Base-by-base conservation (phyloP, 2,797 vertebrate species). In the Heteromormyrus szaboi region DNA sequence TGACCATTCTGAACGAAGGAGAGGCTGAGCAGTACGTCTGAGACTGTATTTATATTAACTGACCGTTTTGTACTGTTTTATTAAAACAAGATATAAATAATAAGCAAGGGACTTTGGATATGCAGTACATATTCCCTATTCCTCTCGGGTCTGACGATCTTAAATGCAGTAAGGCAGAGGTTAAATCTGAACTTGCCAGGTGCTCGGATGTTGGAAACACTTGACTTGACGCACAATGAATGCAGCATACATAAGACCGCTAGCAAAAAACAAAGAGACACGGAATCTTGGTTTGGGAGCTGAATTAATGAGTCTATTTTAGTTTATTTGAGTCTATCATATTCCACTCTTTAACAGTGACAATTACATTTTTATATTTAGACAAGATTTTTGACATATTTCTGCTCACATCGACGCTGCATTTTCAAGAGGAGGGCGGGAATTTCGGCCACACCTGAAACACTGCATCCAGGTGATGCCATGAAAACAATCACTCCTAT, bases 11-110 rank as follows among this genome's bases (percentile, higher is more conserved):
- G 89, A 98, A 97, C 8, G 97, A 98, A 2, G 98, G 97, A 91
- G 98, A 99, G 87, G 96, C 97, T 0, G 98, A 99, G 93, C 98
- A 98, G 94, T 99, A 99, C 41, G 97, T 99, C 94, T 99, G 94
- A 98, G 96, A 94, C 93, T 93, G 94, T 92, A 95, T 96, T 95
- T 50, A 87, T 89, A 87, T 54, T 84, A 88, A 87, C 89, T 88
- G 93, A 91, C 88, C 1, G 83, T 91, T 88, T 90, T 87, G 0
- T 91, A 44, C 90, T 2, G 68, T 79, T 84, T 83, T 86, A 89
- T 88, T 37, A 88, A 92, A 93, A 90, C 91, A 25, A 93, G 88
- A 94, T 94, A 93, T 95, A 90, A 85, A 88, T 53, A 88, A 88
- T 48, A 86, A 89, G 88, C 68, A 91, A 91, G 92, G 91, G 94